Conservation (phyloP, 23 tunicate species). For the Ascidia mentula region DNA sequence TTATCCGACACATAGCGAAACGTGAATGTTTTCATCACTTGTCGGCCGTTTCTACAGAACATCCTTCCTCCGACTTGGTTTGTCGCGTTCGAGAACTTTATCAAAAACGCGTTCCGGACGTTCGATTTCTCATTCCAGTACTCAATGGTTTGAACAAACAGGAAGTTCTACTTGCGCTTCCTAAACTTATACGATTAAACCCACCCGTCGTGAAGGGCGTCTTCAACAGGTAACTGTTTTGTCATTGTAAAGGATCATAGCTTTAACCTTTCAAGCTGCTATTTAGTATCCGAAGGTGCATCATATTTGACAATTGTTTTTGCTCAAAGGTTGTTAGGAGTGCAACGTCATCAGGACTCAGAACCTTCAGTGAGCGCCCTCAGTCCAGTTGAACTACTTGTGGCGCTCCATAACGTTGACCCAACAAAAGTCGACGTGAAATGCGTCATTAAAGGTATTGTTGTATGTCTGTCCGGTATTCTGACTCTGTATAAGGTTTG, state of each 20-base stretch:
- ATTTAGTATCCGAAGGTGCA: neutral
- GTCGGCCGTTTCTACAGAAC: slow-evolving; percentile 45
- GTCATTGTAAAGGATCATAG: no score
- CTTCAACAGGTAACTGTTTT: slow-evolving; percentile 44
- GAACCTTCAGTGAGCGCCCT: slow-evolving; percentile 62
- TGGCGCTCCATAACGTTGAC: slow-evolving; percentile 86
- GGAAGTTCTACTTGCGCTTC: slow-evolving; percentile 84
- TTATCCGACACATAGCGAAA: no score
- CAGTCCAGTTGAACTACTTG: slow-evolving; percentile 77
- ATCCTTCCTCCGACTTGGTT: slow-evolving; percentile 67
- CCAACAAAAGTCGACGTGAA: slow-evolving; percentile 72
- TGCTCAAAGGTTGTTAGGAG: slow-evolving; percentile 75
- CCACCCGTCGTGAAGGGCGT: slow-evolving; percentile 84
- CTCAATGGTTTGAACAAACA: slow-evolving; percentile 78
- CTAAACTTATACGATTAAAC: slow-evolving; percentile 69
- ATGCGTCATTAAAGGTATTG: slow-evolving; percentile 72
- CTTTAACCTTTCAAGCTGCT: no score
- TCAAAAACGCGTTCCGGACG: slow-evolving; percentile 84
- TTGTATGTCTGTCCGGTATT: neutral
- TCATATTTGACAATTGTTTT: neutral
- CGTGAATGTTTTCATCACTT: no score
- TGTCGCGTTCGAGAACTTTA: slow-evolving; percentile 62
- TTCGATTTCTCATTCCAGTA: slow-evolving; percentile 93
- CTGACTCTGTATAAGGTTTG: no score
- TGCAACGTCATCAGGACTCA: slow-evolving; percentile 45